Evolutionary conservation across 2,888 invertebrate genomes (phyloP).

Genomic region (Ectobius pallidus): DNA sequence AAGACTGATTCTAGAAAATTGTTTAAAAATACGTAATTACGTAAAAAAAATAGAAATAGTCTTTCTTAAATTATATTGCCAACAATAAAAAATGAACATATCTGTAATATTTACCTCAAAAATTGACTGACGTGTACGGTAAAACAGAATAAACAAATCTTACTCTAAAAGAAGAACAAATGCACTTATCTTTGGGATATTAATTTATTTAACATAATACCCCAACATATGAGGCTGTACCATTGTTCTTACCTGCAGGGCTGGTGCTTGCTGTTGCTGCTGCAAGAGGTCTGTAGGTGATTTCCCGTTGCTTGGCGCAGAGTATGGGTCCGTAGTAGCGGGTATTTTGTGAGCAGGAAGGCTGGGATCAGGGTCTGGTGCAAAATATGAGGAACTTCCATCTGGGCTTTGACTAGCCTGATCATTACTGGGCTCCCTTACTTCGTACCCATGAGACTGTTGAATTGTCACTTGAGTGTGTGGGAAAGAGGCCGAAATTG

Average conservation of each 20-base stretch:
- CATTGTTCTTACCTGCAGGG: neutral
- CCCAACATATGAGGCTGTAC: no score
- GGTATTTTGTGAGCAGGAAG: slow-evolving; percentile 55
- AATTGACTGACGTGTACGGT: no score
- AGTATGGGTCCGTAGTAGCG: slow-evolving; percentile 54
- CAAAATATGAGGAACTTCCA: slow-evolving; percentile 51
- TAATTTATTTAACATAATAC: no score
- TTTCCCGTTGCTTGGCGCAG: slow-evolving; percentile 53
- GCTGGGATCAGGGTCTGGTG: slow-evolving; percentile 60
- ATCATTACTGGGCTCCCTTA: slow-evolving; percentile 42
- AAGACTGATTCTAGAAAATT: no score
- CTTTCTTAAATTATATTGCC: no score
- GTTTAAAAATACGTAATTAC: no score
- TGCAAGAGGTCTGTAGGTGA: slow-evolving; percentile 20
- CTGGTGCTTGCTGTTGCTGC: neutral
- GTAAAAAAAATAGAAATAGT: no score
- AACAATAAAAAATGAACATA: no score
- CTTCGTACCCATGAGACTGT: slow-evolving; percentile 63
- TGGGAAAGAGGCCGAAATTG: neutral
- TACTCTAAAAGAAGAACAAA: no score
- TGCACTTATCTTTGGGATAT: no score
- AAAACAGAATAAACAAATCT: no score
- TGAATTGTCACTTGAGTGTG: slow-evolving; percentile 40
- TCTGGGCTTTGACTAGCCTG: slow-evolving; percentile 35
- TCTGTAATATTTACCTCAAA: no score